Percentiles rank a stretch among this genome's conserved stretches.
Evolutionary conservation across 2,888 invertebrate genomes (phyloP).

Genomic region (Diabrotica balteata): DNA sequence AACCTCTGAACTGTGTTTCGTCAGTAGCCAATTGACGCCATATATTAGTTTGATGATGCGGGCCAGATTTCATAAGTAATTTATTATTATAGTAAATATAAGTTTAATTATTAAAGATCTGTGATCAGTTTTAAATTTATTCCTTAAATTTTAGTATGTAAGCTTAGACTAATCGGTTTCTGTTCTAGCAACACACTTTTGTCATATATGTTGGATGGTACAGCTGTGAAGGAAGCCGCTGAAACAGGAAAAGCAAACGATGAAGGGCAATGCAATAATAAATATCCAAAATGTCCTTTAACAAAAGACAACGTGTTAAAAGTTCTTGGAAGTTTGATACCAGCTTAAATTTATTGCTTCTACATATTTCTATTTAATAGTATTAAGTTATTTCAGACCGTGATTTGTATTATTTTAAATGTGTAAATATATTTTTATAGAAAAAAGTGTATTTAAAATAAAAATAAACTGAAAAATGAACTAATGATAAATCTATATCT

Average conservation of each 20-base stretch:
- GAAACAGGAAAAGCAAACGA: conserved; percentile 67
- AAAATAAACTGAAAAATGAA: too few relatives aligned
- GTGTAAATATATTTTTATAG: background rate
- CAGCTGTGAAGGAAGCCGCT: conserved; percentile 74
- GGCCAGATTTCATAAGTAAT: too few relatives aligned
- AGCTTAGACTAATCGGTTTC: background rate
- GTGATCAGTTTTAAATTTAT: too few relatives aligned
- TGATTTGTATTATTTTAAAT: too few relatives aligned
- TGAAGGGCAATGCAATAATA: conserved; percentile 66
- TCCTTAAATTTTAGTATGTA: too few relatives aligned
- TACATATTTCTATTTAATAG: background rate
- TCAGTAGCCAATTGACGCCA: too few relatives aligned
- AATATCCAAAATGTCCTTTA: conserved; percentile 73
- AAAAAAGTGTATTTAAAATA: background rate
- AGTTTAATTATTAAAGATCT: too few relatives aligned
- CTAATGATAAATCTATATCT: too few relatives aligned
- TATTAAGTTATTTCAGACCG: background rate
- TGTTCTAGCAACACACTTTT: conserved; percentile 71
- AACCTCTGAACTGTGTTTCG: too few relatives aligned
- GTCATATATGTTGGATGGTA: conserved; percentile 74
- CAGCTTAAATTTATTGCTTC: conserved; percentile 50
- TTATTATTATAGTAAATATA: too few relatives aligned
- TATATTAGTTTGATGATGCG: too few relatives aligned
- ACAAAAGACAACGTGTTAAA: conserved; percentile 72
- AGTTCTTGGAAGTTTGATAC: conserved; percentile 73